Evolutionary conservation across 2,113 vertebrate genomes (phyloP).

Genomic region (Garra rufa): DNA sequence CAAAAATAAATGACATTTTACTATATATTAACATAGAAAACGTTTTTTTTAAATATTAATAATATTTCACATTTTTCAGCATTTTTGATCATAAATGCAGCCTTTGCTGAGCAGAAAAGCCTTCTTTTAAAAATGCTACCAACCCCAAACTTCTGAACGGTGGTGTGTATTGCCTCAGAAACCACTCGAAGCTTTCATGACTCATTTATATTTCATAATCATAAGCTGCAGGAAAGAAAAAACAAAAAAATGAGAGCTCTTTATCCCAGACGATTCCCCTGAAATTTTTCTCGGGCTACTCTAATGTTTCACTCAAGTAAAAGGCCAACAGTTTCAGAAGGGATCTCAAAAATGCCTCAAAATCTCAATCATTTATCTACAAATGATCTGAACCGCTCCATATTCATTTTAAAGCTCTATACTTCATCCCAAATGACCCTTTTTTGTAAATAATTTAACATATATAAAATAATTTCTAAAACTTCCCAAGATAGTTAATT

Average conservation of each 20-base stretch:
- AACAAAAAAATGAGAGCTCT: background rate
- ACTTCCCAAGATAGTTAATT: too few species aligned
- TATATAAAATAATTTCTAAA: too few species aligned
- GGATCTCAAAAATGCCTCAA: background rate
- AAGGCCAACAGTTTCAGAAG: background rate
- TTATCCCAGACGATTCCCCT: background rate
- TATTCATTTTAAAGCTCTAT: too few species aligned
- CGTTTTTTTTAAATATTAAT: rapidly evolving
- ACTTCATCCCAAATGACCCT: too few species aligned
- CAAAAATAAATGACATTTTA: background rate
- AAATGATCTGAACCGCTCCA: too few species aligned
- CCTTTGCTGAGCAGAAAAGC: background rate
- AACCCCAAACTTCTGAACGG: background rate
- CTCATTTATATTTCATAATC: constrained; percentile 14
- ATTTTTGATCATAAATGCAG: background rate
- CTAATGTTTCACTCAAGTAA: background rate
- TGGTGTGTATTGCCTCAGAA: background rate
- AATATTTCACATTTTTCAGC: constrained; percentile 46
- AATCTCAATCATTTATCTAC: too few species aligned
- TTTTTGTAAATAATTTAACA: too few species aligned
- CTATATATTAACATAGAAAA: background rate
- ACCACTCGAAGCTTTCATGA: constrained; percentile 19
- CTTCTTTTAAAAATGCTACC: background rate
- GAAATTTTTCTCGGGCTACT: background rate
- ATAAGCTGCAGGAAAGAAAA: constrained; percentile 1